phyloP scores from a whole-genome alignment of 2,888 invertebrate species.

The Anthophora plumipes region DNA sequence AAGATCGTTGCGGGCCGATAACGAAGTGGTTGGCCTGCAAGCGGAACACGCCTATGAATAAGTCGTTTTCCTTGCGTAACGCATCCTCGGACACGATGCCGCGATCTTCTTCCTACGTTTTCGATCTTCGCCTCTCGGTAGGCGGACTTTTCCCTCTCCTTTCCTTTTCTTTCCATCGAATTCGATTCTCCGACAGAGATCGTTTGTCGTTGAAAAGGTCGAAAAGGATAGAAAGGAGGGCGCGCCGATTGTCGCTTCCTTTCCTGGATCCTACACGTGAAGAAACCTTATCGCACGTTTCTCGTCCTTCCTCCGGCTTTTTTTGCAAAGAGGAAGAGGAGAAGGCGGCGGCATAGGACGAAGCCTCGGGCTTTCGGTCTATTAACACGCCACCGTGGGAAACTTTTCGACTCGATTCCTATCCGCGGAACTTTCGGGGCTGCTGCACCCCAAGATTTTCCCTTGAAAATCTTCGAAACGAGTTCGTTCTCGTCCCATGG shows the following conservation, averaged over 20 bases:
- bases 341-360: neutral
- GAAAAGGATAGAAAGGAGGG: too few relatives aligned
- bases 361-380: slow-evolving; percentile 70
- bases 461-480: too few relatives aligned
- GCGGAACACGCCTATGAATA: slow-evolving; percentile 78
- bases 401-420: slow-evolving; percentile 58
- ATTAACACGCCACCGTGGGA: slow-evolving; percentile 78
- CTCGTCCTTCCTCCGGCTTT: slow-evolving; percentile 43
- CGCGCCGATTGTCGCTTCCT: too few relatives aligned
- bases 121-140: too few relatives aligned
- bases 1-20: slow-evolving; percentile 72
- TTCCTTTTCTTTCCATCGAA: too few relatives aligned
- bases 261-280: too few relatives aligned
- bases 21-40: slow-evolving; percentile 61
- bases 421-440: too few relatives aligned
- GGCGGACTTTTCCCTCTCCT: too few relatives aligned
- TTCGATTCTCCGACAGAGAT: too few relatives aligned
- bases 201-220: too few relatives aligned
- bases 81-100: slow-evolving; percentile 59
- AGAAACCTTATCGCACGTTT: slow-evolving; percentile 23
- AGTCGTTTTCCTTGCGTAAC: slow-evolving; percentile 71
- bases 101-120: slow-evolving; percentile 30
- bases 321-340: slow-evolving; percentile 19
- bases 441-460: too few relatives aligned
- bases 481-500: too few relatives aligned